phyloP scores from a whole-genome alignment of 2,797 vertebrate genomes.

The Dallia pectoralis region DNA sequence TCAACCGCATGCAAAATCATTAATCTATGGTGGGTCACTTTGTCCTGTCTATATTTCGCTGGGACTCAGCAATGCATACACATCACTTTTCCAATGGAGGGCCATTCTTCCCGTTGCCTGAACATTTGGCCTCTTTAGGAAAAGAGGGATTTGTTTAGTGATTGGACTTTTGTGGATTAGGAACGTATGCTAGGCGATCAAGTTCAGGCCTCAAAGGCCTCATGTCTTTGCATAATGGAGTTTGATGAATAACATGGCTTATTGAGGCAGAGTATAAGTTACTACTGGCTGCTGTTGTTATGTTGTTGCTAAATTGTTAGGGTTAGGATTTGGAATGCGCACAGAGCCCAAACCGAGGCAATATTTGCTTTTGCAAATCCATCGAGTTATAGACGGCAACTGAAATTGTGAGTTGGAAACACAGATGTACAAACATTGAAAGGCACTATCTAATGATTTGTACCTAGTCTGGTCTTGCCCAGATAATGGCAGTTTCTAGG shows the following conservation, averaged over 20 bases:
- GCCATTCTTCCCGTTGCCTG: background rate
- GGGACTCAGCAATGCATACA: background rate
- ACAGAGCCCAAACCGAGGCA: conserved; percentile 15
- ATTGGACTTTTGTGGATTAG: conserved; percentile 59
- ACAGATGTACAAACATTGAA: background rate
- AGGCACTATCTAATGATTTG: too few relatives aligned
- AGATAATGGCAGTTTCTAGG: background rate
- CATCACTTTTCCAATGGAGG: background rate
- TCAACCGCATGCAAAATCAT: background rate
- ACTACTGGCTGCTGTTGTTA: conserved; percentile 12
- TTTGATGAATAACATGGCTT: conserved; percentile 47
- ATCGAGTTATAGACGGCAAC: background rate
- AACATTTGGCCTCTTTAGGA: conserved; percentile 13
- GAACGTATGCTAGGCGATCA: conserved; percentile 60
- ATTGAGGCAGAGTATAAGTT: conserved; percentile 34
- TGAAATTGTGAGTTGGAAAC: background rate
- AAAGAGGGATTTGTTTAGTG: conserved; percentile 38
- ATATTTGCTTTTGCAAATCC: background rate
- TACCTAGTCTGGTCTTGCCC: background rate
- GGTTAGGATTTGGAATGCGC: conserved; percentile 24
- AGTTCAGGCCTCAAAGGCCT: conserved; percentile 58
- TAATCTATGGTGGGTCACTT: background rate
- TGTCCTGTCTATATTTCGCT: background rate
- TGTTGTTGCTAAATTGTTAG: conserved; percentile 16
- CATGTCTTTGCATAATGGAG: conserved; percentile 47